Base-by-base conservation (phyloP, 2,888 invertebrate genomes). In the Sesamia inferens region DNA sequence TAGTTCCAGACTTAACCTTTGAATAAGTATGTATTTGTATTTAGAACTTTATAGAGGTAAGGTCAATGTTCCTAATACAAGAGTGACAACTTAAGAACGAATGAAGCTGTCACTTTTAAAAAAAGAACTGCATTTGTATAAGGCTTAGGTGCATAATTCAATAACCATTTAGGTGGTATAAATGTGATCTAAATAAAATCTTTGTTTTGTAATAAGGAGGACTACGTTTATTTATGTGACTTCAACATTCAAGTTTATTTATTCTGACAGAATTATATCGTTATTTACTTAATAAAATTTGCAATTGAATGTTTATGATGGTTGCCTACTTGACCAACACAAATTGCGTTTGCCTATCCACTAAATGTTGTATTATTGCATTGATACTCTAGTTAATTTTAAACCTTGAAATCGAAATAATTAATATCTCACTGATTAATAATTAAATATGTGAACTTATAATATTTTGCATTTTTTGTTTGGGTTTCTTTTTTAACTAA, bases 401-500 rank as follows among this genome's bases (percentile, higher is more conserved):
- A 6, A 47, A 24, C 58, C 62, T 69, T 66, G 62, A 55, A 70
- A 67, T 59, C 59, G 44, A 2, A 55, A 67, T 51, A 19, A 63
- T 10, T 24, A 3, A 24, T 55, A 58, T 69, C 13, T 13, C 14
- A 64, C 11, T 48, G 13, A 31, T 70, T 24, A 13, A 10, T 39
- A 39, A 48, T 61, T 61, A 39, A 39, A 7, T 7, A 39, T 5
- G 65, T 68, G 19, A 58, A 5, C 57, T 22, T 14, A 48, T 59
- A 44, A 55, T 4, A 58, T 0, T 66, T 42, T 22, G 16, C 11
- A 4, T 10, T 10, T 19, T 31, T 39, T 16, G 6, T 5, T 3
- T 5, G 14, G 16, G n/a, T 11, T 5, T 44, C n/a, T 31, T 31
- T 13, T 14, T 22, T 10, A n/a, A 61, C 44, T 10, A 61, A 39